These are phyloP conservation scores for Leptocoma aspasia DNA, from an alignment of 2,113 vertebrate genomes.

Conservation along the genomic window DNA sequence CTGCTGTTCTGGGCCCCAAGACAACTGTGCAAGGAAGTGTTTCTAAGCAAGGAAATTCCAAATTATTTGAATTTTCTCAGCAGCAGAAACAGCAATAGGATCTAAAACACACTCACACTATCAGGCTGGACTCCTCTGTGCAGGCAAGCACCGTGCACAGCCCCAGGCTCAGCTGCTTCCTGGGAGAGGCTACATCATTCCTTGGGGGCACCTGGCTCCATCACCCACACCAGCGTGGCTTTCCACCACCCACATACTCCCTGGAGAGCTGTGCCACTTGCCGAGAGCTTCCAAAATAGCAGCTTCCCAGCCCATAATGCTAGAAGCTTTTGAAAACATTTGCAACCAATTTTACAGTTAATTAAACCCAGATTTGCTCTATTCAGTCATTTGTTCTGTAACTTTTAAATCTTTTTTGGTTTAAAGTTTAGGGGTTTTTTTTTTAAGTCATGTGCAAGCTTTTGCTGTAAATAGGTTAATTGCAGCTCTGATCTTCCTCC, in stretches of 20 bases:
- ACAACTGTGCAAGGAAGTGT: not conserved
- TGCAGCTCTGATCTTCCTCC: constrained; percentile 32
- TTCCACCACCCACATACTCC: not conserved
- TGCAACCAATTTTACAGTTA: constrained; percentile 47
- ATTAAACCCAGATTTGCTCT: constrained; percentile 45
- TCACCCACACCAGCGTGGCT: fast-evolving
- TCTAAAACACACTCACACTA: not conserved
- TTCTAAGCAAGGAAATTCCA: not conserved
- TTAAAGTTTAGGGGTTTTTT: not conserved
- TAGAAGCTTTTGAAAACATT: constrained; percentile 39
- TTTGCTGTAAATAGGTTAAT: constrained; percentile 20
- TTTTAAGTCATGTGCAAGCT: not conserved
- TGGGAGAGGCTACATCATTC: not conserved
- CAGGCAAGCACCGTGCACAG: not conserved
- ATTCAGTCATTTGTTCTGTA: constrained; percentile 42
- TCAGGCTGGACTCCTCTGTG: not conserved
- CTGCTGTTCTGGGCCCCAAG: not conserved
- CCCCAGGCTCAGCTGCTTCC: not conserved
- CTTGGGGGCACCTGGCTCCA: not conserved
- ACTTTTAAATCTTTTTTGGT: not conserved
- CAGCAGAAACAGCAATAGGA: not conserved
- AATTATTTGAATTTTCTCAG: not conserved
- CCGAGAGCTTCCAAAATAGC: constrained; percentile 7
- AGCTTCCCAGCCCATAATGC: not conserved
- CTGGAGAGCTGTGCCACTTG: not conserved